Conservation (phyloP, 2,888 invertebrate species). For the Diogma glabrata region DNA sequence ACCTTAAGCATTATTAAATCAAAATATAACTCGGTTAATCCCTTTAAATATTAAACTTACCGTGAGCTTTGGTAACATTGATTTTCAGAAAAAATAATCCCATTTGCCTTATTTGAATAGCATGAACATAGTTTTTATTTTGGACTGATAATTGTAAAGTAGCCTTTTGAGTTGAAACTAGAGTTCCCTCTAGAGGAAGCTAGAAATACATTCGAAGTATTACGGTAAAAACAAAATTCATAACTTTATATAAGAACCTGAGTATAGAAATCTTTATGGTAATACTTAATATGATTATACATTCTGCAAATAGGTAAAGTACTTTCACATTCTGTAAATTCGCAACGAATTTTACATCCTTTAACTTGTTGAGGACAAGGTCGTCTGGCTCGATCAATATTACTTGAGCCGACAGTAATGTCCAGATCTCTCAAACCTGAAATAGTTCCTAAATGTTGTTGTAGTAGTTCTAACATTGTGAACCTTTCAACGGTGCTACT, state of each 20-base stretch:
- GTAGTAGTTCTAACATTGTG: too few relatives aligned
- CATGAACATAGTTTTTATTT: constrained; percentile 19
- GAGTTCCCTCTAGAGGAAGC: too few relatives aligned
- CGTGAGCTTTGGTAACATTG: constrained; percentile 31
- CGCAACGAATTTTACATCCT: constrained; percentile 21
- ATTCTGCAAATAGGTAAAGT: constrained; percentile 37
- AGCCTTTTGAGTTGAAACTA: too few relatives aligned
- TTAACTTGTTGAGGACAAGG: not conserved
- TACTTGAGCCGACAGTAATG: not conserved
- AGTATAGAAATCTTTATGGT: constrained; percentile 38
- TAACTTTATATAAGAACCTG: constrained; percentile 39
- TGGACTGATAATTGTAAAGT: too few relatives aligned
- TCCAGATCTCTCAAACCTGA: not conserved
- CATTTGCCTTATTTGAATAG: constrained; percentile 39
- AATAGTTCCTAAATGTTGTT: not conserved
- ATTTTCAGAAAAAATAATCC: constrained; percentile 40
- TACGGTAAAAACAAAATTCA: not conserved
- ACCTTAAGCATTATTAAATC: too few relatives aligned
- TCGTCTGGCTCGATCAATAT: too few relatives aligned
- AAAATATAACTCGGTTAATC: too few relatives aligned
- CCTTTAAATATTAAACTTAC: too few relatives aligned
- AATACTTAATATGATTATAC: constrained; percentile 42
- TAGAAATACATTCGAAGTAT: too few relatives aligned
- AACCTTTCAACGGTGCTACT: too few relatives aligned
- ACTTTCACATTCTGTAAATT: constrained; percentile 35